phyloP scores from a whole-genome alignment of 30 jellyfish, hydroid and myxozoan genomes.

The Clytia hemisphaerica region DNA sequence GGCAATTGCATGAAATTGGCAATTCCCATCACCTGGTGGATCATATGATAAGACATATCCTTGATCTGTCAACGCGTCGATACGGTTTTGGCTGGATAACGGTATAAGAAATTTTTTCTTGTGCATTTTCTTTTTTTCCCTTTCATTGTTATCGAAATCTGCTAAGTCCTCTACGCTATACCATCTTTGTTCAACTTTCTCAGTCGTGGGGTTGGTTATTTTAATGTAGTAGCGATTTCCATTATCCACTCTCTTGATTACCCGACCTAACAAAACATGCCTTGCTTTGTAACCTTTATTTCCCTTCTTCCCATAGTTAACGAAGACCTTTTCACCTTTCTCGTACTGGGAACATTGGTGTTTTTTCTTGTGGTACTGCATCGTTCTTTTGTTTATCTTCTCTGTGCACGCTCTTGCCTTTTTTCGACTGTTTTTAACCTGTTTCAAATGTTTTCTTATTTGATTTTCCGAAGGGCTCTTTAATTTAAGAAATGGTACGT shows the following conservation, averaged over 20 bases:
- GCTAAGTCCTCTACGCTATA: slow-evolving; percentile 11
- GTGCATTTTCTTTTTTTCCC: neutral
- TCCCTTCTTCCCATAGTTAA: neutral
- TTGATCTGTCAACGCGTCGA: neutral
- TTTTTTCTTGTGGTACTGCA: neutral
- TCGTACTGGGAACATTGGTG: neutral
- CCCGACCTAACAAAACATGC: neutral
- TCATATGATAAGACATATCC: neutral
- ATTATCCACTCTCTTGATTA: neutral
- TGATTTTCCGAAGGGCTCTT: too few species aligned
- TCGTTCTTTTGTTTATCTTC: neutral
- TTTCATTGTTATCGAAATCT: neutral
- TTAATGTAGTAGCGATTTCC: too few species aligned
- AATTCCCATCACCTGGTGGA: slow-evolving; percentile 7
- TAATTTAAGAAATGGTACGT: too few species aligned
- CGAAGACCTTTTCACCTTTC: neutral
- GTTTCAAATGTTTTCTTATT: too few species aligned
- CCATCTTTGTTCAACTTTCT: too few species aligned
- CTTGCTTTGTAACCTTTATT: neutral
- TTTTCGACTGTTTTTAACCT: too few species aligned
- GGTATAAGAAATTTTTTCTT: too few species aligned
- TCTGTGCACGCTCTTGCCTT: too few species aligned
- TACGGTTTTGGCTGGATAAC: neutral
- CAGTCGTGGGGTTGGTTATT: too few species aligned
- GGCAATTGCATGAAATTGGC: neutral